Conservation (phyloP, 2,797 vertebrate genomes). For the Jordanella pulchra region DNA sequence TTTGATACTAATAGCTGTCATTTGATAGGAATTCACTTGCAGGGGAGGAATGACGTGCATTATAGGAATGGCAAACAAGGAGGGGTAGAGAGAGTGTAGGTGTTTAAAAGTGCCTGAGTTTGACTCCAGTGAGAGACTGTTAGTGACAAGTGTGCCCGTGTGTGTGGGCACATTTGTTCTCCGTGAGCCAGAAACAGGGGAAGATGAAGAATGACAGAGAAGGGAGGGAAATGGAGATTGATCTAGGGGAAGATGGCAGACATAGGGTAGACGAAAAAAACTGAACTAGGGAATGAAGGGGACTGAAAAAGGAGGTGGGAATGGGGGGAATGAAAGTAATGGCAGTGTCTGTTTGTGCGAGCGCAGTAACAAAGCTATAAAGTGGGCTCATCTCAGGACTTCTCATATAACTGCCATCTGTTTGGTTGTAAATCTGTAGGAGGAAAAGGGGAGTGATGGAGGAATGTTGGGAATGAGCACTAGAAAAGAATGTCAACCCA, state of each 20-base stretch:
- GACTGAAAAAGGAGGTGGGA: slow-evolving; percentile 35
- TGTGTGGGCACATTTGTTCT: slow-evolving; percentile 60
- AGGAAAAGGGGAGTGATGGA: slow-evolving; percentile 76
- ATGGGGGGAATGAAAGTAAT: slow-evolving; percentile 63
- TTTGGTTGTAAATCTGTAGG: slow-evolving; percentile 93
- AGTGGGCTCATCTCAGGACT: slow-evolving; percentile 95
- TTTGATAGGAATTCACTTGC: slow-evolving; percentile 89
- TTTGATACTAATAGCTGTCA: slow-evolving; percentile 90
- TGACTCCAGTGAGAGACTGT: slow-evolving; percentile 66
- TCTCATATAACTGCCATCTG: slow-evolving; percentile 96
- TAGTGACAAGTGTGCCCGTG: slow-evolving; percentile 44
- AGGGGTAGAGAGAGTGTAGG: slow-evolving; percentile 59
- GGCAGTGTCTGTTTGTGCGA: slow-evolving; percentile 90
- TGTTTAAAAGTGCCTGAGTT: slow-evolving; percentile 70
- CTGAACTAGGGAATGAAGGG: slow-evolving; percentile 32
- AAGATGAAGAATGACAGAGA: slow-evolving; percentile 73
- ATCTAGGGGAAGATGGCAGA: slow-evolving; percentile 80
- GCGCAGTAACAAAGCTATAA: slow-evolving; percentile 98
- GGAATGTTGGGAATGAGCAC: slow-evolving; percentile 61
- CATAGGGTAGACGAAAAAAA: slow-evolving; percentile 43
- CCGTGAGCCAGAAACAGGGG: slow-evolving; percentile 52
- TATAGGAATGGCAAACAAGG: slow-evolving; percentile 70
- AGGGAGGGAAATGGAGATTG: slow-evolving; percentile 85
- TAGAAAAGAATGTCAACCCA: slow-evolving; percentile 76
- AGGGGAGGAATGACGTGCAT: slow-evolving; percentile 69